Evolutionary conservation across 2,113 vertebrate genomes (phyloP), one percentile per base, ranked within the genome.

Genomic region (Strix aluco): DNA sequence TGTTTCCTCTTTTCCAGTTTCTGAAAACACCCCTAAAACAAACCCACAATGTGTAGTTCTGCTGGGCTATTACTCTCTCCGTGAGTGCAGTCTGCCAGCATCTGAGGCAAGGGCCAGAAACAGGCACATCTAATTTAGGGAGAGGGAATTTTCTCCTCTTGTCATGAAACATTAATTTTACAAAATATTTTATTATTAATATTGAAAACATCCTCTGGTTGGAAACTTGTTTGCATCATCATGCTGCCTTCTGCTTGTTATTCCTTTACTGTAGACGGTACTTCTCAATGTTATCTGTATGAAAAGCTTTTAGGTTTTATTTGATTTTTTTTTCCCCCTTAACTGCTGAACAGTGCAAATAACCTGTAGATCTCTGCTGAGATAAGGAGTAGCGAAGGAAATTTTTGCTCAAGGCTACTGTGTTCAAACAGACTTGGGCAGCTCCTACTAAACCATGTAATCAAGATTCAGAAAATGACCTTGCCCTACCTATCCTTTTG

Each of bases 361-460:
- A 92, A 87, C 44, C 52, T 89, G 44, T 44, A 95, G 95, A 95
- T 96, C 65, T 79, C 70, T 87, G 30, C 65, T 69, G 54, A 97
- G 95, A 95, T 96, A 96, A 94, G 44, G 40, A 78, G 15, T 20
- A 82, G 61, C 9, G 1, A 90, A 78, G 62, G 34, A 86, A 94
- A 91, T 84, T 96, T 96, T 89, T 87, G 80, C 96, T 94, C 69
- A 93, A 90, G 96, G 94, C 73, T 83, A 57, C 75, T 83, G 63
- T 63, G 32, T 84, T 94, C 80, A 94, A 94, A 88, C 69, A 89
- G 40, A 91, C 57, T 77, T 74, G 52, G 40, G 52, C 59, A 79
- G 88, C 88, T 88, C 38, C 57, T 81, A 26, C 69, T 75, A 91
- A 72, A 82, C n/a, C 25, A 13, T 49, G 51, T 87, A 89, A 94